A percentile compares a stretch with the other conserved stretches of the same genome.
These are phyloP conservation scores for Plemyria rubiginata DNA, from an alignment of 2,888 invertebrate genomes.

Conservation along the genomic window DNA sequence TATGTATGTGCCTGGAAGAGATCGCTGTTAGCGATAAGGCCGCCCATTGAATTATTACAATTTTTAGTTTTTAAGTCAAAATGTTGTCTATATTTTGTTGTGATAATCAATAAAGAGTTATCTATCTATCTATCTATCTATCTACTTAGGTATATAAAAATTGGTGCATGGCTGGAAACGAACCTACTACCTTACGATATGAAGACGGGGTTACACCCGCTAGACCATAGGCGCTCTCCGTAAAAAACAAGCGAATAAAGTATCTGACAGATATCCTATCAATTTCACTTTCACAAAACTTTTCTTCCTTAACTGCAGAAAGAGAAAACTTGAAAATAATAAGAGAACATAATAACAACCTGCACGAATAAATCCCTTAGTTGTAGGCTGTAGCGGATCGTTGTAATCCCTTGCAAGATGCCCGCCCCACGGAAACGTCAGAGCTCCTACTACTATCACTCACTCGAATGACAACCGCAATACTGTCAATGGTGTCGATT, in stretches of 20 bases:
- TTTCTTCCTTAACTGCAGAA: conserved; percentile 28
- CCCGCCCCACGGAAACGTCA: conserved; percentile 50
- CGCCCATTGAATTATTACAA: no score
- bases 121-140: no score
- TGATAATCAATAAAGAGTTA: no score
- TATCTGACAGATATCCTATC: conserved; percentile 23
- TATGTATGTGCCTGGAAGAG: no score
- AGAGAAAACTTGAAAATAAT: conserved; percentile 34
- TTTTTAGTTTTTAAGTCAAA: no score
- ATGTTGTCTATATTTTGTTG: no score
- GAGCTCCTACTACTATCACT: conserved; percentile 43
- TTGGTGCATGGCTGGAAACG: no score
- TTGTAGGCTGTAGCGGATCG: conserved; percentile 52
- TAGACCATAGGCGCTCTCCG: background rate
- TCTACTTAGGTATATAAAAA: no score
- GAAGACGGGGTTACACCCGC: no score
- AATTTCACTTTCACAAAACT: conserved; percentile 34
- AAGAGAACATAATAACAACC: conserved; percentile 43
- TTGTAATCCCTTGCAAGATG: conserved; percentile 52
- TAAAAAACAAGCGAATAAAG: background rate
- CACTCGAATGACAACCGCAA: background rate
- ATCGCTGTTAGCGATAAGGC: no score
- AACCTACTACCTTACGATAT: no score
- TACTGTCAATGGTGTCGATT: no score
- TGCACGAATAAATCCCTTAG: conserved; percentile 56